These are phyloP conservation scores for Apistogramma diplotaenia DNA, from an alignment of 2,113 vertebrate species.

Conservation along the genomic window DNA sequence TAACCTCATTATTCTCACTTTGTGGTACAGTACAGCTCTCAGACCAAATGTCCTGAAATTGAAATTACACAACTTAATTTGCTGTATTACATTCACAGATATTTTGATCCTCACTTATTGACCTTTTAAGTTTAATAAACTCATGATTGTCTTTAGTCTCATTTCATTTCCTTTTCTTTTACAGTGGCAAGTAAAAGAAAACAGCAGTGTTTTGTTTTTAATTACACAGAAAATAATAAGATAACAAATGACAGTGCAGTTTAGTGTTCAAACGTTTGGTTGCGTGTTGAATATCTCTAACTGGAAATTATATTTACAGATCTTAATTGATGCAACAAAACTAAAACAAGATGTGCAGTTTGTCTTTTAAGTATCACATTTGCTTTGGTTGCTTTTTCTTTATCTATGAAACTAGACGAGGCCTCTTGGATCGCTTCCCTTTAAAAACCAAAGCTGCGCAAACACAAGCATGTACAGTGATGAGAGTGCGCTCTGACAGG, in stretches of 20 bases:
- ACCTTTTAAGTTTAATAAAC: not conserved
- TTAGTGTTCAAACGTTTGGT: not conserved
- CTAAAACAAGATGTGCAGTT: accelerated
- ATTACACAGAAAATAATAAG: not conserved
- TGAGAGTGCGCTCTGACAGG: slow-evolving; percentile 21
- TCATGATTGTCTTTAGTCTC: not conserved
- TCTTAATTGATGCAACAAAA: not conserved
- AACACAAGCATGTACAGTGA: not conserved
- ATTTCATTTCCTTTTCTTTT: not conserved
- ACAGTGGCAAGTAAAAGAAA: not conserved
- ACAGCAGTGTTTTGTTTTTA: not conserved
- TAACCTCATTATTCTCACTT: no score
- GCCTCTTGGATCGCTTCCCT: slow-evolving; percentile 51
- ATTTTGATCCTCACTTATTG: no score
- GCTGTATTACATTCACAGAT: no score
- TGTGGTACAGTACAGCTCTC: no score
- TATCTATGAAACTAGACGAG: not conserved
- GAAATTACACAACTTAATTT: not conserved
- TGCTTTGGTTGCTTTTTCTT: not conserved
- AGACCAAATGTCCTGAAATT: not conserved
- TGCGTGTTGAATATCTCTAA: not conserved
- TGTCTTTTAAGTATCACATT: not conserved
- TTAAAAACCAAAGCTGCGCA: not conserved
- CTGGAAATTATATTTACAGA: accelerated
- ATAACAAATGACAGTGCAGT: not conserved